A percentile compares a stretch with the other conserved stretches of the same genome.
Evolutionary conservation across 2,888 invertebrate species (phyloP).

Genomic region (Seladonia tumulorum): DNA sequence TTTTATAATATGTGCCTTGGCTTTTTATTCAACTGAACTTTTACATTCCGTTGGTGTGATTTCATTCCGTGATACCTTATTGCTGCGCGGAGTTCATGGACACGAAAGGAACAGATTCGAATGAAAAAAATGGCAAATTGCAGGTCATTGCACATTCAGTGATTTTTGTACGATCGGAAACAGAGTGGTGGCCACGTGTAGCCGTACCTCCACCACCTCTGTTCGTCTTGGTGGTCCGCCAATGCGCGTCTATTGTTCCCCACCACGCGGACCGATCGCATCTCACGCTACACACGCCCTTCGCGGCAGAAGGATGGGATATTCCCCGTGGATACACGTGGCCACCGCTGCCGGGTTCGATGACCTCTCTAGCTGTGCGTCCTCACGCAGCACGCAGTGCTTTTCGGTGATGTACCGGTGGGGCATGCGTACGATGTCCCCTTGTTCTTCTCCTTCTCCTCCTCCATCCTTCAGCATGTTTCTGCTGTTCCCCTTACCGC

Average conservation of each 20-base stretch:
- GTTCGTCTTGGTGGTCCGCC: constrained; percentile 23
- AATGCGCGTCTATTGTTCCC: constrained; percentile 35
- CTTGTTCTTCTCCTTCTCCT: constrained; percentile 45
- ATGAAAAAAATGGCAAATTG: constrained; percentile 29
- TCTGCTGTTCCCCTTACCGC: neutral
- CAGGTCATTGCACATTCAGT: constrained; percentile 48
- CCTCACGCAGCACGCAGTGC: constrained; percentile 55
- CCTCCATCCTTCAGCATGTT: neutral
- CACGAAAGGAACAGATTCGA: neutral
- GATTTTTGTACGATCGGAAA: constrained; percentile 10
- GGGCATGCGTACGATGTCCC: constrained; percentile 64
- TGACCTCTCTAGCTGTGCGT: constrained; percentile 59
- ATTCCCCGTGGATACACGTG: constrained; percentile 64
- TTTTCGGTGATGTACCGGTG: constrained; percentile 67
- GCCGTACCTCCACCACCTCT: constrained; percentile 18
- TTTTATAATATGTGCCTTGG: too few species aligned
- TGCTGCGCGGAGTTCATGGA: neutral
- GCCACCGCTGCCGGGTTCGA: constrained; percentile 61
- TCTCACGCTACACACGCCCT: constrained; percentile 59
- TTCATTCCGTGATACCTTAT: too few species aligned
- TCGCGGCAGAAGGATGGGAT: constrained; percentile 59
- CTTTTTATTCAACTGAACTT: too few species aligned
- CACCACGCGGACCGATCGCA: constrained; percentile 43
- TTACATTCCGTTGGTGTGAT: too few species aligned
- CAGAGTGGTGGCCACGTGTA: constrained; percentile 59